Evolutionary conservation across 2,113 vertebrate species (phyloP).

Genomic region (Zosterops borbonicus): DNA sequence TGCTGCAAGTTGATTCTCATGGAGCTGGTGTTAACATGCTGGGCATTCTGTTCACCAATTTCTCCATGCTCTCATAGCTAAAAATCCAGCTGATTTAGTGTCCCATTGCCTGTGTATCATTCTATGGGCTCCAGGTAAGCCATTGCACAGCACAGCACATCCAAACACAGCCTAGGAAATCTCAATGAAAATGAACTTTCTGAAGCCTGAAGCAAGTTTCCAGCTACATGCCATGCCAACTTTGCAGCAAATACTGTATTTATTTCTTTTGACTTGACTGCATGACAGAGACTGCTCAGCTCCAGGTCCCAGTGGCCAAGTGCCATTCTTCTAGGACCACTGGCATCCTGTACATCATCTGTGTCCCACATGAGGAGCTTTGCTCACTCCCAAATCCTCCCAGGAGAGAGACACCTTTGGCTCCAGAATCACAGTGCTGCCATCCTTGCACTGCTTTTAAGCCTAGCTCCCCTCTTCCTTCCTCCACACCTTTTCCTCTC

Average conservation of each 20-base stretch:
- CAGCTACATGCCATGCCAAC: background rate
- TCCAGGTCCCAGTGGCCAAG: background rate
- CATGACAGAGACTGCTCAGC: background rate
- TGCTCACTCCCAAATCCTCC: background rate
- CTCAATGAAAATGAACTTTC: background rate
- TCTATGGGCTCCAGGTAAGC: background rate
- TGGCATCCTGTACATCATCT: background rate
- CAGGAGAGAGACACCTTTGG: background rate
- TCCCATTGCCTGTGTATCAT: accelerated
- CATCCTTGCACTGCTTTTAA: background rate
- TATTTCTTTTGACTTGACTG: background rate
- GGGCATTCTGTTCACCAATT: background rate
- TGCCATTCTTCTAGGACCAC: background rate
- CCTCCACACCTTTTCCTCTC: background rate
- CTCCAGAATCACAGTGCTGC: background rate
- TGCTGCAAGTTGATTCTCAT: background rate
- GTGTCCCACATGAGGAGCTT: background rate
- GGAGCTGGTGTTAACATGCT: background rate
- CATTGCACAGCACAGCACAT: accelerated
- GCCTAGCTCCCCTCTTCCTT: background rate
- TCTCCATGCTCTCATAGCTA: background rate
- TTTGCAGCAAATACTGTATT: background rate
- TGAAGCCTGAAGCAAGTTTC: background rate
- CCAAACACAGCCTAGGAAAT: background rate
- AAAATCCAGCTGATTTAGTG: background rate